phyloP scores from a whole-genome alignment of 2,113 vertebrate species.

The Cyanistes caeruleus region DNA sequence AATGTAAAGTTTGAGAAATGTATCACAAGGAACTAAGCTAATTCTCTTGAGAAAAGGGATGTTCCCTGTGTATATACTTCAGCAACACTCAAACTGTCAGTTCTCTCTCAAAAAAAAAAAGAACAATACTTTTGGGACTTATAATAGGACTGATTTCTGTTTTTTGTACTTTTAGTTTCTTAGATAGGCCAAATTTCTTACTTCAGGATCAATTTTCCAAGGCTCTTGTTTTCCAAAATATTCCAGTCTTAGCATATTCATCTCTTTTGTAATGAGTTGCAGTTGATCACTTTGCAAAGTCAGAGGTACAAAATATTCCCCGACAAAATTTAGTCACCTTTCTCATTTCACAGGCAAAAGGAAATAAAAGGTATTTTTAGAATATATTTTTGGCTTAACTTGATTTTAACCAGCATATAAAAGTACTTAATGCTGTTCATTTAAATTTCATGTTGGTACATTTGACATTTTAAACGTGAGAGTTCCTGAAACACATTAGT shows the following conservation, averaged over 20 bases:
- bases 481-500: not conserved
- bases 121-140: not conserved
- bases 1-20: not conserved
- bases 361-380: not conserved
- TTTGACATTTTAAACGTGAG: not conserved
- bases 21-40: not conserved
- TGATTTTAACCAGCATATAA: not conserved
- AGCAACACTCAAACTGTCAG: not conserved
- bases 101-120: not conserved
- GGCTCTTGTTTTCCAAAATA: not conserved
- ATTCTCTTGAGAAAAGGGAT: not conserved
- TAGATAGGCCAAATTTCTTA: accelerated
- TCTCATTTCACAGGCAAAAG: not conserved
- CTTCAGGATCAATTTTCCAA: not conserved
- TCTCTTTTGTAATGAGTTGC: not conserved
- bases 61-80: not conserved
- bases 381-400: not conserved
- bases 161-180: not conserved
- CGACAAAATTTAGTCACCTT: not conserved
- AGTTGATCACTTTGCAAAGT: not conserved
- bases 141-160: not conserved
- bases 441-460: not conserved
- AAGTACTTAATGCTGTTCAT: not conserved
- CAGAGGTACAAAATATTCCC: not conserved
- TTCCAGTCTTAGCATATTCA: not conserved